Conservation (phyloP, 2,113 vertebrate genomes). For the Theropithecus gelada region DNA sequence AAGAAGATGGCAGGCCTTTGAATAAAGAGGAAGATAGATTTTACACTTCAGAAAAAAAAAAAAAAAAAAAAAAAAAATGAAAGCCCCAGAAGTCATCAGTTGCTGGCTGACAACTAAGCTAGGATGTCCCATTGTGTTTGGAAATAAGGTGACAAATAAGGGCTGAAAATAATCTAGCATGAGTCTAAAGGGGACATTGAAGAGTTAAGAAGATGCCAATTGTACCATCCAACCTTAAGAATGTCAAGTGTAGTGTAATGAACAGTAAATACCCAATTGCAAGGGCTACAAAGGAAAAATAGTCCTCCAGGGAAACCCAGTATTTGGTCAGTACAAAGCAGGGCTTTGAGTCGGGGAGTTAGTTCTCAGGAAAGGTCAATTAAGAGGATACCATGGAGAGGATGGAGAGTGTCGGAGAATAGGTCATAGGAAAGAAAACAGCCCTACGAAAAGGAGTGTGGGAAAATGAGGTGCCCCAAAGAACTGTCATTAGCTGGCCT, state of each 20-base stretch:
- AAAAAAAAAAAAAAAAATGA: too few species aligned
- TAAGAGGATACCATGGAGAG: not conserved
- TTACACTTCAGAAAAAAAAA: not conserved
- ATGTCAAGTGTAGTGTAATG: not conserved
- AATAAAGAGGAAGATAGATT: not conserved
- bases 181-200: not conserved
- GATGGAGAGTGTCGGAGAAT: not conserved
- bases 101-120: too few species aligned
- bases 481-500: not conserved
- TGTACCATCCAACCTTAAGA: not conserved
- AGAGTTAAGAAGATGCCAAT: not conserved
- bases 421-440: not conserved
- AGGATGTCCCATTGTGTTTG: too few species aligned
- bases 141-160: not conserved
- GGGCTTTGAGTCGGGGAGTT: not conserved
- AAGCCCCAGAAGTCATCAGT: not conserved
- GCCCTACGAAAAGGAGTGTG: not conserved
- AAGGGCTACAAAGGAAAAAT: not conserved
- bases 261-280: not conserved
- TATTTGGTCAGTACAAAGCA: not conserved
- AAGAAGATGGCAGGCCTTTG: not conserved
- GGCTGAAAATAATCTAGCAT: not conserved
- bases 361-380: not conserved
- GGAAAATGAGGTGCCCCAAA: not conserved
- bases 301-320: not conserved